These are phyloP conservation scores for Polia nebulosa DNA, from an alignment of 2,888 invertebrate genomes.

Conservation along the genomic window DNA sequence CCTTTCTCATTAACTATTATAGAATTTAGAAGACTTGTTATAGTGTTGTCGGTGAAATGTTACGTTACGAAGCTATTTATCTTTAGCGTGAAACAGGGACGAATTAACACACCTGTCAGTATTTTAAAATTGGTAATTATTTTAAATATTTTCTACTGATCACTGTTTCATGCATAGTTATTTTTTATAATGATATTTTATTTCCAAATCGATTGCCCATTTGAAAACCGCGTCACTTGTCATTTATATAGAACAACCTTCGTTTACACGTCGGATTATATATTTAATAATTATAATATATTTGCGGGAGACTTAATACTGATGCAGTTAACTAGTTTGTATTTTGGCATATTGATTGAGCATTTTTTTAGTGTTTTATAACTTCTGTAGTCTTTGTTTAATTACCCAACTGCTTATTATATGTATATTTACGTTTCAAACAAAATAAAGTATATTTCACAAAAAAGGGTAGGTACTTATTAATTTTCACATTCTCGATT, in stretches of 20 bases:
- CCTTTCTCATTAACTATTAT: slow-evolving; percentile 15
- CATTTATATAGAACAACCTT: slow-evolving; percentile 64
- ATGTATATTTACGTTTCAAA: neutral
- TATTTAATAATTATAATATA: slow-evolving; percentile 34
- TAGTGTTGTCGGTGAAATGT: neutral
- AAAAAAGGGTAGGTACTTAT: neutral
- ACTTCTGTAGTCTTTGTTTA: too few relatives aligned
- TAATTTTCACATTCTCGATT: neutral
- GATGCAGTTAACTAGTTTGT: slow-evolving; percentile 41
- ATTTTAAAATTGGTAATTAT: slow-evolving; percentile 9
- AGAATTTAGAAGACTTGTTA: slow-evolving; percentile 2
- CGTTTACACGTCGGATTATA: slow-evolving; percentile 41
- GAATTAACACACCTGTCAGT: neutral
- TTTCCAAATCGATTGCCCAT: slow-evolving; percentile 1
- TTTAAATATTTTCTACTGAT: neutral
- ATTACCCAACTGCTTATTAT: neutral
- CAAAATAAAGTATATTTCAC: neutral
- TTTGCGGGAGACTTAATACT: slow-evolving; percentile 47
- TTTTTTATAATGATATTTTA: slow-evolving; percentile 8
- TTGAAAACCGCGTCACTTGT: slow-evolving; percentile 28
- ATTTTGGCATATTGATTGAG: slow-evolving; percentile 54
- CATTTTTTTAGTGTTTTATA: slow-evolving; percentile 16
- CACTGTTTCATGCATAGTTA: too few relatives aligned
- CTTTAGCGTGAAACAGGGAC: neutral
- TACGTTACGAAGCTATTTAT: neutral